These are phyloP conservation scores for Motacilla alba DNA, from an alignment of 2,113 vertebrate species.

Conservation along the genomic window DNA sequence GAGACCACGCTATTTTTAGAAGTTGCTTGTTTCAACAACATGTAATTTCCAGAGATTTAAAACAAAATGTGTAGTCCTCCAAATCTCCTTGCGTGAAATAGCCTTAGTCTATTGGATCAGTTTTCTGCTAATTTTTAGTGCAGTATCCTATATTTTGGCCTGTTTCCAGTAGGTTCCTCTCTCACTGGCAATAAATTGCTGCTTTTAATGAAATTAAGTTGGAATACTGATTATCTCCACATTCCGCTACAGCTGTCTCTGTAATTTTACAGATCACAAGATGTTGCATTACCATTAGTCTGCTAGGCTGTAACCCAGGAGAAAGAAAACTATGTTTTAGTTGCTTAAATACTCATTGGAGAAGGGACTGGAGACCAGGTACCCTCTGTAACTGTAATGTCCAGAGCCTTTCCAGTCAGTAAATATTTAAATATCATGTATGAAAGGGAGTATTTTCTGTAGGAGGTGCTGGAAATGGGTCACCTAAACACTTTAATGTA, in stretches of 20 bases:
- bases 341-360: constrained; percentile 39
- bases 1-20: neutral
- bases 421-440: constrained; percentile 20
- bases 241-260: constrained; percentile 8
- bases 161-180: constrained; percentile 1
- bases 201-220: constrained; percentile 39
- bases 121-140: neutral
- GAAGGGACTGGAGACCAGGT: constrained; percentile 13
- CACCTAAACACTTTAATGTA: neutral
- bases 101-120: neutral
- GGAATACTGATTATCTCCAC: constrained; percentile 1
- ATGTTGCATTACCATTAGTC: neutral
- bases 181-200: constrained; percentile 24
- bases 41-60: neutral
- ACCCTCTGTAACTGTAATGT: neutral
- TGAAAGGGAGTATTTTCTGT: neutral
- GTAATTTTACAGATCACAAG: constrained; percentile 29
- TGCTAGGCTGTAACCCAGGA: constrained; percentile 3
- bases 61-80: neutral
- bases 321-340: neutral
- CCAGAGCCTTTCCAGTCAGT: neutral
- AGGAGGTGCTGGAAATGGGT: constrained; percentile 13
- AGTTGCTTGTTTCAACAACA: neutral
- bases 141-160: neutral
- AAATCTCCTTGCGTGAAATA: neutral